Evolutionary conservation across 2,888 invertebrate species (phyloP), one percentile per base, ranked within the genome.

Genomic region (Aproaerema taeniolella): DNA sequence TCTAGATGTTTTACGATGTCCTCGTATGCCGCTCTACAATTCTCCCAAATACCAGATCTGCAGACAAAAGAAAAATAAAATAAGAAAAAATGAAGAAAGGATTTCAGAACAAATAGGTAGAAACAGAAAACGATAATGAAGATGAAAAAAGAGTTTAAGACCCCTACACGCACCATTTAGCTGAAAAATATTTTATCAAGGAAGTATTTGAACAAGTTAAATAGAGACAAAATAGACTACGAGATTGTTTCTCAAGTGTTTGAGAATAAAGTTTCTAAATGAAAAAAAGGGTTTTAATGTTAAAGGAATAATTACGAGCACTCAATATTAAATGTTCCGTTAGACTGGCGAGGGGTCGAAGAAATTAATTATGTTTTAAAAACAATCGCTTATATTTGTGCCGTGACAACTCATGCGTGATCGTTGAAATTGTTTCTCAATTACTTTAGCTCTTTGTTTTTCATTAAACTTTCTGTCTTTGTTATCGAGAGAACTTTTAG

Each of bases 1-100:
- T 96, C 96, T 75, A 96, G 91, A 81, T 96, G 96, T 89, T 96
- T 96, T 61, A 96, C 95, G 82, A 96, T 95, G 87, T 96, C 96
- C 88, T 96, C 96, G 83, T 96, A 96, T 60, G 95, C 95, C 53
- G 95, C 95, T 83, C 95, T 91, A 89, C 96, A 96, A 88, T 96
- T 96, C 89, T 96, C 96, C 96, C 96, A 96, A 75, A 96, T 95
- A 64, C 94, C 94, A 74, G 94, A 93, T 79, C 92, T 92, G 88
- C 54, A 80, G 88, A 82, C 82, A 87, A 82, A 82, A 61, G 73
- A 78, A 69, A 78, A 69, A 68, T 35, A 46, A 71, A 72, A 80
- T 77, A 72, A 74, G 78, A 72, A 72, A 62, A 71, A 75, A 69
- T 50, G 55, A 68, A 63, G 52, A 68, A 64, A 63, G 43, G 50